These are phyloP conservation scores for Diadumene lineata DNA, from an alignment of 92 coral and sea anemone genomes.

Conservation along the genomic window DNA sequence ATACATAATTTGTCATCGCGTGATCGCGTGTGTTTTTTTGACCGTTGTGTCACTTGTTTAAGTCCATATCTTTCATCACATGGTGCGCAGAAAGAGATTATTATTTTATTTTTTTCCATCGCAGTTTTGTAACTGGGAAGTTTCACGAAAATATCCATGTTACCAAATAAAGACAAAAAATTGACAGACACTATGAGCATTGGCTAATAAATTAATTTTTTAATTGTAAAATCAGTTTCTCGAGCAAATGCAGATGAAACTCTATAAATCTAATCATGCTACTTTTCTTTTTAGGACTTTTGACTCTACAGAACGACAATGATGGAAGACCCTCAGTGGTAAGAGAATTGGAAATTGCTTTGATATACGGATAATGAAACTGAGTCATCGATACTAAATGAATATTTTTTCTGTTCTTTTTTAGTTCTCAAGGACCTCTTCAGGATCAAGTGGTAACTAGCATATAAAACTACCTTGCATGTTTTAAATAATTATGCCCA, in stretches of 20 bases:
- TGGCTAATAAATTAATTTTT: not conserved
- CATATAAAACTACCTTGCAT: not conserved
- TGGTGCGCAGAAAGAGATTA: not conserved
- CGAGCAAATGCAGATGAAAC: too few relatives aligned
- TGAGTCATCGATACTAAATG: not conserved
- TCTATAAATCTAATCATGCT: not conserved
- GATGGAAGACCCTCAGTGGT: constrained; percentile 3
- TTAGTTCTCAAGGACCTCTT: constrained; percentile 1
- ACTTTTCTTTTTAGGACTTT: not conserved
- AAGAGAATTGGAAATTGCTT: too few relatives aligned
- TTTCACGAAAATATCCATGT: too few relatives aligned
- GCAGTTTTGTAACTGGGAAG: not conserved
- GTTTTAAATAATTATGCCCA: too few relatives aligned
- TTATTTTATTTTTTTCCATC: not conserved
- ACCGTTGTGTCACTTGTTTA: not conserved
- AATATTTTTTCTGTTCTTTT: not conserved
- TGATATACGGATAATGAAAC: too few relatives aligned
- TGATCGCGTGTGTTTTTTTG: not conserved
- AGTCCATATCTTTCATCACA: not conserved
- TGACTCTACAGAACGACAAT: constrained; percentile 3
- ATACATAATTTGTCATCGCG: not conserved
- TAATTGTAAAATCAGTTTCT: not conserved
- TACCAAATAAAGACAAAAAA: too few relatives aligned
- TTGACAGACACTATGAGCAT: not conserved
- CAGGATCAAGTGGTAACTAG: constrained; percentile 2